Base-by-base conservation (phyloP, 2,113 vertebrate species). In the Neogobius melanostomus region DNA sequence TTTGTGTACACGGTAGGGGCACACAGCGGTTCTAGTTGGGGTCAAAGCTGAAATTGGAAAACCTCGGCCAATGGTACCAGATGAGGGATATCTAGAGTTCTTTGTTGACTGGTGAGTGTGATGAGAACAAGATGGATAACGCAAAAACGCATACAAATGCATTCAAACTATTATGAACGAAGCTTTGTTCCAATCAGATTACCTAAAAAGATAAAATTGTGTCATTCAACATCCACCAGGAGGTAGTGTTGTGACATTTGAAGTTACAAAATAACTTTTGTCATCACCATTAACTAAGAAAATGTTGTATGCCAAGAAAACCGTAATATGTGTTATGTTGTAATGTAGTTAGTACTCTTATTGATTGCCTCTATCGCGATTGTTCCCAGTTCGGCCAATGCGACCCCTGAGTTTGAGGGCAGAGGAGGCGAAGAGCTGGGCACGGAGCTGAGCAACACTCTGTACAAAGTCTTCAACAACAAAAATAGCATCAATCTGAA, bases 351-450 rank as follows among this genome's bases (percentile, higher is more conserved):
- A 4, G 28, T 36, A 36, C 28, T 36, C 28, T 36, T 5, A 5
- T 36, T 36, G 28, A 36, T 36, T 5, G 3, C 28, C 28, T 62
- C 48, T 50, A 47, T 15, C 8, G 14, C 17, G 51, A 46, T 9
- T 4, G 0, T 59, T 48, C 0, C n/a, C 49, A 99, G 97, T 83
- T 99, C 98, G 7, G 97, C 97, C 70, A 99, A 95, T 48, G 97
- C 97, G 14, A 94, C 95, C n/a, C 96, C 96, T 11, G 94, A 98
- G 82, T 96, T 99, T 89, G 98, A 99, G 89, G 97, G 97, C 42
- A 94, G 97, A 10, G 98, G 97, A 59, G 98, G 97, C 3, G 97
- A 99, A 77, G 97, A 98, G 66, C 94, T 99, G 59, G 96, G 96
- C 46, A 93, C 88, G 0, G 96, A 97, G 87, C 93, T 99, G 44